Percentiles rank a stretch among this genome's conserved stretches.
phyloP scores from a whole-genome alignment of 2,888 invertebrate species.

The Ischnus inquisitorius region DNA sequence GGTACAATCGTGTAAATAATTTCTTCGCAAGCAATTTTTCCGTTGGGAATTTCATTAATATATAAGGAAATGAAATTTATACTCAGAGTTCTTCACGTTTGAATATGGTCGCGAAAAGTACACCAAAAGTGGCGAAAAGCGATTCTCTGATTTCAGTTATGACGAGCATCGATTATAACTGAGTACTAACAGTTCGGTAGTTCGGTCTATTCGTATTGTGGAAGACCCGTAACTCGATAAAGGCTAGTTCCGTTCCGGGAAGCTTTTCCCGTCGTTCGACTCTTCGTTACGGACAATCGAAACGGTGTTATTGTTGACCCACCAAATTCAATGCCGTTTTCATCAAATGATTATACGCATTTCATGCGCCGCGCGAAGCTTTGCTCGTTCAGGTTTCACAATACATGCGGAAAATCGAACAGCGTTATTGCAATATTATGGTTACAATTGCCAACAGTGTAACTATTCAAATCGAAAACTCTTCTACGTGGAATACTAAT shows the following conservation, averaged over 20 bases:
- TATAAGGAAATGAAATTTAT: no score
- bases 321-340: neutral
- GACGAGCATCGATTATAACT: conserved; percentile 7
- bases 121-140: no score
- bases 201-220: conserved; percentile 66
- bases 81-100: no score
- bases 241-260: conserved; percentile 74
- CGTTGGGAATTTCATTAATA: no score
- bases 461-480: neutral
- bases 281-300: neutral
- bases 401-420: neutral
- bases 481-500: neutral
- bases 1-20: no score
- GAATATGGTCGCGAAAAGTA: no score
- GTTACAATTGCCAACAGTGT: neutral
- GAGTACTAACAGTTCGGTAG: conserved; percentile 32
- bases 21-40: no score
- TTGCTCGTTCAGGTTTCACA: neutral
- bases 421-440: neutral
- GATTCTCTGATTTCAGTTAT: neutral
- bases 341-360: neutral
- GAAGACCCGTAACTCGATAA: conserved; percentile 79
- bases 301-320: no score
- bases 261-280: conserved; percentile 71
- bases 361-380: neutral